Conservation (phyloP, 2,888 invertebrate genomes). For the Mimachlamys varia region DNA sequence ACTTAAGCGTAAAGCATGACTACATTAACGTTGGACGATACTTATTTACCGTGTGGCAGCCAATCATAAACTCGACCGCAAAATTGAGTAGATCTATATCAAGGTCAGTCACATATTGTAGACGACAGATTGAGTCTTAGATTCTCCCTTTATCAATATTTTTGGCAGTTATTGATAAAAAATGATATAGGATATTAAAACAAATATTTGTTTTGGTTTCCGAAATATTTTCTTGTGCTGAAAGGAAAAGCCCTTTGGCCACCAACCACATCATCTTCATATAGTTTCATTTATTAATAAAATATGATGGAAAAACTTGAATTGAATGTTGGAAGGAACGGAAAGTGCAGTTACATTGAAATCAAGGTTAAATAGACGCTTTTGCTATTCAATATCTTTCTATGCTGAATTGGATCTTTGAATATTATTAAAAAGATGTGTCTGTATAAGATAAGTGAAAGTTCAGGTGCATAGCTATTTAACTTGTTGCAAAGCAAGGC, state of each 20-base stretch:
- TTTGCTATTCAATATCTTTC: neutral
- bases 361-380: neutral
- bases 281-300: too few relatives aligned
- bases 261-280: too few relatives aligned
- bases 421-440: neutral
- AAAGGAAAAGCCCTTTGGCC: too few relatives aligned
- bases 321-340: too few relatives aligned
- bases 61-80: neutral
- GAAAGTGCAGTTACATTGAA: neutral
- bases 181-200: too few relatives aligned
- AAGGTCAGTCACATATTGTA: neutral
- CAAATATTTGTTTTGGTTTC: too few relatives aligned
- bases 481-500: neutral
- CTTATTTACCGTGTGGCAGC: neutral
- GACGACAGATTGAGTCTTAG: neutral
- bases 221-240: too few relatives aligned
- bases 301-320: too few relatives aligned
- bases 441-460: neutral
- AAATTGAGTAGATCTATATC: neutral
- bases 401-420: neutral
- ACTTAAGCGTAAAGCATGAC: neutral
- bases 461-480: neutral
- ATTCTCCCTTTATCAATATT: neutral
- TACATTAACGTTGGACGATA: neutral
- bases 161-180: neutral